Evolutionary conservation across 2,888 invertebrate genomes (phyloP).

Genomic region (Cyclophora albipunctata): DNA sequence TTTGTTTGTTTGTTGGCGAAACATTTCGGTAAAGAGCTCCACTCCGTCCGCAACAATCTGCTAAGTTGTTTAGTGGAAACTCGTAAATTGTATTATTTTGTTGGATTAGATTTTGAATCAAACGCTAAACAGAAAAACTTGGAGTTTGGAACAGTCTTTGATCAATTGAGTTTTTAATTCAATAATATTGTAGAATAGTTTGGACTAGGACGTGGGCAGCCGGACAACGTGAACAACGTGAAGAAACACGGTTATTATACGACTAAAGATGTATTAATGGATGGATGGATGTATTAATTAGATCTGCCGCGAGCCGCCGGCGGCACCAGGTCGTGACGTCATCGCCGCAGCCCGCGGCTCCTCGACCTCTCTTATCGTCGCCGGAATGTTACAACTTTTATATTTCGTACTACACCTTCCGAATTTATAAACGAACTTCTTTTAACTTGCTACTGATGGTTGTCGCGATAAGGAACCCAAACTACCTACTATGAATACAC

Average conservation of each 20-base stretch:
- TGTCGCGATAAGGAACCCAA: not conserved
- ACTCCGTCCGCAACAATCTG: conserved; percentile 2
- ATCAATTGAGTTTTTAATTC: too few species aligned
- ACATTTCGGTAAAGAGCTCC: conserved; percentile 12
- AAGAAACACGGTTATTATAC: too few species aligned
- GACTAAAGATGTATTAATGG: too few species aligned
- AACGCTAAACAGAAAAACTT: too few species aligned
- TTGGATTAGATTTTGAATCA: too few species aligned
- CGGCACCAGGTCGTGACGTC: too few species aligned
- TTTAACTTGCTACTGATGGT: conserved; percentile 5
- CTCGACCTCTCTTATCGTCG: conserved; percentile 6
- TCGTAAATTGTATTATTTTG: conserved; percentile 1
- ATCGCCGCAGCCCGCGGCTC: not conserved
- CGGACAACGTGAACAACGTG: too few species aligned
- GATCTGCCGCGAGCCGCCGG: too few species aligned
- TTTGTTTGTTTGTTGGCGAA: conserved; percentile 42
- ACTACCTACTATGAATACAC: not conserved
- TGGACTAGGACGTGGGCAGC: too few species aligned
- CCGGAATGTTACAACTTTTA: conserved; percentile 8
- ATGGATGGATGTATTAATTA: too few species aligned
- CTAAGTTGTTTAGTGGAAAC: conserved; percentile 1
- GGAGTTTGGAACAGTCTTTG: too few species aligned
- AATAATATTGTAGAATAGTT: too few species aligned
- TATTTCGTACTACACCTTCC: not conserved
- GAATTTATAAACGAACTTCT: not conserved